Evolutionary conservation across 2,888 invertebrate genomes (phyloP).

Genomic region (Andrena camellia): DNA sequence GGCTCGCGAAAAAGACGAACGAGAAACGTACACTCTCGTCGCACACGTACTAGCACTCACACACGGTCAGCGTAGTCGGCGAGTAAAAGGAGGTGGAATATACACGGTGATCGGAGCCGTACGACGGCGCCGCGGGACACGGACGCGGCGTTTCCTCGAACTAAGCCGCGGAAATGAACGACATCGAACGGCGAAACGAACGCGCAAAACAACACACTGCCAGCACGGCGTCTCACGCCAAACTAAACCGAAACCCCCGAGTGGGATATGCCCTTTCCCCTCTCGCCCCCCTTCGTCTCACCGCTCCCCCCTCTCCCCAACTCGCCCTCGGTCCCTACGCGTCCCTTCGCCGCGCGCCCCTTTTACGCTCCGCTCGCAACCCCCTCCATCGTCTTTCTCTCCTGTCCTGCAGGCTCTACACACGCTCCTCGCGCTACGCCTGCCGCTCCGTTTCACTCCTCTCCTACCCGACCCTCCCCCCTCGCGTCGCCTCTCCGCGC

Average conservation of each 20-base stretch:
- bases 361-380: slow-evolving; percentile 23
- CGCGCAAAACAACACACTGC: slow-evolving; percentile 33
- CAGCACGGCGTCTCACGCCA: slow-evolving; percentile 70
- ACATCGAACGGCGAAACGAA: slow-evolving; percentile 45
- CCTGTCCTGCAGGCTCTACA: slow-evolving; percentile 56
- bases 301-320: slow-evolving; percentile 56
- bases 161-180: slow-evolving; percentile 49
- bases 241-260: slow-evolving; percentile 71
- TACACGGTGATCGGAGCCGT: slow-evolving; percentile 50
- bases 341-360: slow-evolving; percentile 65
- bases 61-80: background rate
- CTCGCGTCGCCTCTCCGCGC: slow-evolving; percentile 1
- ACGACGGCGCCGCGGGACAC: slow-evolving; percentile 61
- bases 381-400: slow-evolving; percentile 53
- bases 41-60: background rate
- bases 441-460: slow-evolving; percentile 54
- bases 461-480: slow-evolving; percentile 26
- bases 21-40: background rate
- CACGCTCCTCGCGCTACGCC: slow-evolving; percentile 46
- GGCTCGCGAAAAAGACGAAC: background rate
- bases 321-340: slow-evolving; percentile 38
- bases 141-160: slow-evolving; percentile 50
- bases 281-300: slow-evolving; percentile 22
- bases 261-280: slow-evolving; percentile 71
- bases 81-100: slow-evolving; percentile 7